Base-by-base conservation (phyloP, 2,888 invertebrate genomes). In the Limenitis camilla region DNA sequence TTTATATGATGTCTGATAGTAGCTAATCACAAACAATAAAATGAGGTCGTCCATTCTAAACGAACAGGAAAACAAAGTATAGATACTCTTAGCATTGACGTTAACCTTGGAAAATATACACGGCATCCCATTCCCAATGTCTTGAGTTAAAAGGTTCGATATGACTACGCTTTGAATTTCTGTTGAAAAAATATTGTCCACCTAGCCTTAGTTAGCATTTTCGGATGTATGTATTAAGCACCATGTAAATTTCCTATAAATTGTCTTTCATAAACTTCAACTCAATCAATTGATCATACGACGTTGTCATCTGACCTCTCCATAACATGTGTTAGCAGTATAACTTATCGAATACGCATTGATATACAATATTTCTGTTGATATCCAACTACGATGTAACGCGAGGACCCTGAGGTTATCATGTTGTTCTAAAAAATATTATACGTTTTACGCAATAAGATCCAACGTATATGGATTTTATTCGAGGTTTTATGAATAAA, bases 241-340 rank as follows among this genome's bases (percentile, higher is more conserved):
- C 19, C 1, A 19, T 3, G 1, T 19, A 19, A 19, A n/a, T n/a
- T n/a, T n/a, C n/a, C n/a, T n/a, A n/a, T n/a, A n/a, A n/a, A n/a
- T n/a, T n/a, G n/a, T n/a, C n/a, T n/a, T n/a, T n/a, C n/a, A 44
- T 10, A 5, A 44, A 27, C n/a, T 43, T 9, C 32, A 5, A 9
- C 46, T 29, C 28, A 39, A 32, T 49, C 65, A 69, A 58, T 71
- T 66, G 62, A 68, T 69, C 68, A 66, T 60, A 66, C 61, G 65
- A 59, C 66, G 61, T 59, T 49, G 62, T 72, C 78, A 81, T 78
- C 78, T 46, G 72, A 76, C 73, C 74, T 71, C 64, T 68, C 69
- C 57, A 66, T 67, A 61, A 72, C 69, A 67, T 67, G 68, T 68
- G 60, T 65, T 65, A 47, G 43, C 39, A 35, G 40, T 43, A 40